Evolutionary conservation across 2,797 vertebrate genomes (phyloP), one percentile per base, ranked within the genome.

Genomic region (Mustela erminea): DNA sequence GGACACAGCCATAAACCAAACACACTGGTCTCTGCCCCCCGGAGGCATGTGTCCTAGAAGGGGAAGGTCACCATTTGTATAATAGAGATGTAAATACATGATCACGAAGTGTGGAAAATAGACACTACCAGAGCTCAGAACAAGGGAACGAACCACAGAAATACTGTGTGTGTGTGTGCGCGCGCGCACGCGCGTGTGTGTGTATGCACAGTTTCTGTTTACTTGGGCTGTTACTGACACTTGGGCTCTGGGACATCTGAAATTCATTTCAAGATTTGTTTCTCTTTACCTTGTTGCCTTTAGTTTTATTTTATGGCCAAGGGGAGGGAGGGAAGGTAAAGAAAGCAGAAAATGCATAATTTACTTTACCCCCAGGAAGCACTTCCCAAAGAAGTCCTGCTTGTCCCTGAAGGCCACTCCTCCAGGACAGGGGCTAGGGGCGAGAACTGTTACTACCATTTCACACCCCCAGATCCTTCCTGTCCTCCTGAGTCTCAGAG

Each of bases 111-210:
- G 56, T 23, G 4, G 43, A 77, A 77, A 27, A 32, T 0, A 32
- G 46, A 52, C 20, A 38, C 68, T n/a, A 2, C 3, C 3, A n/a
- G 70, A 38, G 21, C 66, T 35, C 80, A 82, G 77, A 68, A 54
- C 7, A 7, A 18, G 38, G 54, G 38, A 1, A 41, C 9, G 1
- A 35, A 32, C 8, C 11, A 2, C 35, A 27, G 80, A n/a, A 62
- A 2, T 15, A 4, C 3, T 5, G 52, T 14, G 25, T 46, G 20
- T 3, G 14, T 20, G 2, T 46, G 20, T 3, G 13, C 14, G 52
- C 5, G 56, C 11, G 0, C 12, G 20, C 2, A 13, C 9, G 52
- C 3, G 56, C 7, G 25, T 1, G 2, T 25, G 8, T 12, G 5
- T 32, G 18, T 9, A 21, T 3, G 25, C 0, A 8, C 1, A 5